Conservation (phyloP, 2,113 vertebrate species). For the Acrocephalus kingi region DNA sequence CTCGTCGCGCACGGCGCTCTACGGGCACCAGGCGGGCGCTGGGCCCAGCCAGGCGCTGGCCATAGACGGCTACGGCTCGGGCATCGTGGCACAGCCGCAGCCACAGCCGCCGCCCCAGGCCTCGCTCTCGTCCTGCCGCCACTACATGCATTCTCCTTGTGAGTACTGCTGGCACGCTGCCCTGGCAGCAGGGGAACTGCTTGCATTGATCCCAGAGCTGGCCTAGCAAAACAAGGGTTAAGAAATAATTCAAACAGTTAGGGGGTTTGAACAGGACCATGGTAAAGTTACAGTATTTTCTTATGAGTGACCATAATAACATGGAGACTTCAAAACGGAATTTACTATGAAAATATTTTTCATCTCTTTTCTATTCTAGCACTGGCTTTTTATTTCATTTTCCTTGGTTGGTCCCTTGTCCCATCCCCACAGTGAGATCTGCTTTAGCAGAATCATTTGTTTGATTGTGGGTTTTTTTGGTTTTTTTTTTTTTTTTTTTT, state of each 20-base stretch:
- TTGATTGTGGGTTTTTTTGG: background rate
- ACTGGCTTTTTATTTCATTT: background rate
- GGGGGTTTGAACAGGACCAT: background rate
- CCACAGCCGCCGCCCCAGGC: slow-evolving; percentile 82
- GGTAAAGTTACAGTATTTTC: background rate
- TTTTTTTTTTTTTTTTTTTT: background rate
- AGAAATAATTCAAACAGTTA: background rate
- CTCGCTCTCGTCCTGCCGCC: slow-evolving; percentile 91
- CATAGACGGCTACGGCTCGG: slow-evolving; percentile 86
- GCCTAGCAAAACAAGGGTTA: background rate
- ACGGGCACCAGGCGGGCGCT: slow-evolving; percentile 84
- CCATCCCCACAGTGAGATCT: rapidly evolving
- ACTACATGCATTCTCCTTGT: slow-evolving; percentile 95
- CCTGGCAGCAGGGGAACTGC: background rate
- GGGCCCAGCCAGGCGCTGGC: slow-evolving; percentile 86
- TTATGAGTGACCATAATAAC: background rate
- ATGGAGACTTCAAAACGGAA: background rate
- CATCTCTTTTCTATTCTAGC: background rate
- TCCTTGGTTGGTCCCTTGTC: background rate
- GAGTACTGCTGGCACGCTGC: slow-evolving; percentile 64
- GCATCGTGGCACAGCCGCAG: slow-evolving; percentile 84
- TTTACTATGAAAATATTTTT: background rate
- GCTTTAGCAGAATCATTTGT: background rate
- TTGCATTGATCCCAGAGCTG: no score
- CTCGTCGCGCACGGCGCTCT: slow-evolving; percentile 86